These are phyloP conservation scores for Gambelia wislizenii DNA, from an alignment of 2,797 vertebrate species.

Conservation along the genomic window DNA sequence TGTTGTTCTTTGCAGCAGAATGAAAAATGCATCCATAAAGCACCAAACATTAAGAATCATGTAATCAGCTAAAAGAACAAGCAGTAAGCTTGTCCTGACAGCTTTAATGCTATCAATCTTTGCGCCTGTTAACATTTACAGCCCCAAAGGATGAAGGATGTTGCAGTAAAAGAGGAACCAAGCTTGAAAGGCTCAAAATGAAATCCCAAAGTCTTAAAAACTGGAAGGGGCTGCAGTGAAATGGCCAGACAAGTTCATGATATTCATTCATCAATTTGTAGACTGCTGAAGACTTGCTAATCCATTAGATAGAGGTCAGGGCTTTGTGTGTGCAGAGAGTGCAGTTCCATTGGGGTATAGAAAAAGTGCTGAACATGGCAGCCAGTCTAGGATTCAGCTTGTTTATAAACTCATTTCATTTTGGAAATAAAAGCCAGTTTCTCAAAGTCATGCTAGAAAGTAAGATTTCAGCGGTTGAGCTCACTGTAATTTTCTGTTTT, in stretches of 20 bases:
- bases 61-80: constrained; percentile 14
- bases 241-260: not conserved
- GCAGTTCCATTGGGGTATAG: too few relatives aligned
- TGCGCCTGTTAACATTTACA: not conserved
- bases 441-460: not conserved
- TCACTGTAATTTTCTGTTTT: not conserved
- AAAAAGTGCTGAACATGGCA: not conserved
- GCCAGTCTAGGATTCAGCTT: not conserved
- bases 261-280: not conserved
- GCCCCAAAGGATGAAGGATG: not conserved
- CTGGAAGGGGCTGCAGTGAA: not conserved
- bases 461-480: not conserved
- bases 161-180: constrained; percentile 12
- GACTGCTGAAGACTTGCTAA: not conserved
- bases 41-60: constrained; percentile 8
- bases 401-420: not conserved
- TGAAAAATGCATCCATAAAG: constrained; percentile 28
- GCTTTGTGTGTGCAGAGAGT: not conserved
- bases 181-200: not conserved
- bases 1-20: not conserved
- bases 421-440: not conserved
- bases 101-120: constrained; percentile 3
- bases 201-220: constrained; percentile 4
- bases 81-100: not conserved
- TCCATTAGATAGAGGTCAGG: not conserved